Evolutionary conservation across 2,113 vertebrate genomes (phyloP), one percentile per base, ranked within the genome.

Genomic region (Nipponia nippon): DNA sequence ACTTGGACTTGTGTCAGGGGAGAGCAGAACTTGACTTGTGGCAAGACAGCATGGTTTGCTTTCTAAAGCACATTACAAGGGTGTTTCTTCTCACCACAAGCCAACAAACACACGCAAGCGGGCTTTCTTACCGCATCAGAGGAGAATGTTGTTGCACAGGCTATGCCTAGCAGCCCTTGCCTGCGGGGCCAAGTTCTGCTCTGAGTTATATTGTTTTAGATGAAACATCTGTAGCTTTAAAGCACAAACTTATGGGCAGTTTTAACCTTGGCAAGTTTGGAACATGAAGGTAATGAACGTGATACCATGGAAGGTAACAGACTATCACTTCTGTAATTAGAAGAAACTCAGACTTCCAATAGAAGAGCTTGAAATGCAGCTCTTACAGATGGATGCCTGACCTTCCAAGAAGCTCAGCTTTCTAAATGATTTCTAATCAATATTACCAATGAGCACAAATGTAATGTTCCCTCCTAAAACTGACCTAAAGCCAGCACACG

Each of bases 371-470:
- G 87, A 97, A 97, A 97, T 91, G 90, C 82, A 93, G 79, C 94
- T 95, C 91, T 94, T 91, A 78, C 72, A 90, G 82, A 91, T 30
- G 75, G 79, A 96, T 76, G 87, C 82, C 87, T 94, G 94, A 96
- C 96, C 96, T 97, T 93, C 97, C 86, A 90, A 83, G 81, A 40
- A 89, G 34, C 65, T 71, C 65, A 88, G 92, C 80, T 90, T 97
- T 92, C 91, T 90, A 88, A 97, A 93, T 0, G 7, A 83, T 93
- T 93, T n/a, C 76, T 73, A 91, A 95, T 98, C 94, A 94, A 95
- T 98, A 97, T 92, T 94, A 90, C 93, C 97, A 98, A 97, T 80
- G 61, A 88, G 88, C 22, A 89, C 89, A 97, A 97, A 97, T 83
- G 87, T 91, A 97, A 96, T 63, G 72, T 70, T 88, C 38, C 62